Conservation (phyloP, 2,797 vertebrate species). For the Acipenser ruthenus region DNA sequence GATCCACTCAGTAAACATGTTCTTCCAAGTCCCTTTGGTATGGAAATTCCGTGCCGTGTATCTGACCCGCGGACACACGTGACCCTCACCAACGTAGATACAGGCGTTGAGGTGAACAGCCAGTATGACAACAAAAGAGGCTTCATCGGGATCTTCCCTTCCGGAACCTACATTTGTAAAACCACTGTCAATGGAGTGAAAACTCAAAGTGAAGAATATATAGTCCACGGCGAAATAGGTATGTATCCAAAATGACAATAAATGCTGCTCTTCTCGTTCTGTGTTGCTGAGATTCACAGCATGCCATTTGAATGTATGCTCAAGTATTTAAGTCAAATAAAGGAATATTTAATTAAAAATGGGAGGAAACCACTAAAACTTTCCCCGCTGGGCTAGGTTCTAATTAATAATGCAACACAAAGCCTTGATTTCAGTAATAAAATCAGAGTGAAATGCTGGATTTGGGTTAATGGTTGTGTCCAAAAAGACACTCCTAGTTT, state of each 20-base stretch:
- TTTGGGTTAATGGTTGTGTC: no score
- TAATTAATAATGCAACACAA: no score
- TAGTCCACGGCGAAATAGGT: slow-evolving; percentile 84
- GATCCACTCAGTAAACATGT: slow-evolving; percentile 68
- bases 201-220: slow-evolving; percentile 72
- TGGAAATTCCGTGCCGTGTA: slow-evolving; percentile 82
- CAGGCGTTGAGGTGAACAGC: slow-evolving; percentile 46
- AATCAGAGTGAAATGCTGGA: no score
- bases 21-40: slow-evolving; percentile 68
- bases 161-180: slow-evolving; percentile 77
- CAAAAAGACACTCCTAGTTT: no score
- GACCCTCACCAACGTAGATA: slow-evolving; percentile 64
- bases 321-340: no score
- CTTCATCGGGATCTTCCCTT: slow-evolving; percentile 72
- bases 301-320: no score
- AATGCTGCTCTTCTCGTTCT: not conserved
- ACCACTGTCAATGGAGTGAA: slow-evolving; percentile 57
- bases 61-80: slow-evolving; percentile 74
- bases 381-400: no score
- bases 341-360: no score
- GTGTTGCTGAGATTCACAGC: no score
- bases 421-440: no score
- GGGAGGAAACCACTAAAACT: no score
- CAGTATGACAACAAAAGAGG: slow-evolving; percentile 80
- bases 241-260: slow-evolving; percentile 9